phyloP scores from a whole-genome alignment of 2,888 invertebrate species.

The Aphidius colemani region DNA sequence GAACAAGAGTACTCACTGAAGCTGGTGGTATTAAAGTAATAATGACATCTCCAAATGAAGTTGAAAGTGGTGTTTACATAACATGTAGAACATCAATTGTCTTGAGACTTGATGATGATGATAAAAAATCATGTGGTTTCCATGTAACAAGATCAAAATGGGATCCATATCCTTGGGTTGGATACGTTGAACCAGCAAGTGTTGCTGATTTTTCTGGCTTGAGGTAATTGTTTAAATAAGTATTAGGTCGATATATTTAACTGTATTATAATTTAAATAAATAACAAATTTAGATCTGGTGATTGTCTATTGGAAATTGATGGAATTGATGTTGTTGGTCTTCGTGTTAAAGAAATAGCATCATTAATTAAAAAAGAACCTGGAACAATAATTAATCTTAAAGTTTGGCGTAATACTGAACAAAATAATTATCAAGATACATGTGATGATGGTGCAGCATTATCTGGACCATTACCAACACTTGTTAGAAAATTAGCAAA shows the following conservation, averaged over 20 bases:
- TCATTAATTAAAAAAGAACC: conserved; percentile 44
- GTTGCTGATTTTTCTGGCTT: conserved; percentile 70
- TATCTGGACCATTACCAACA: conserved; percentile 53
- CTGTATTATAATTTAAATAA: neutral
- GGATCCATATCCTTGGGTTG: conserved; percentile 84
- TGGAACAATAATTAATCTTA: conserved; percentile 40
- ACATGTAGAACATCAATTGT: conserved; percentile 32
- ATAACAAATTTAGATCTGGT: conserved; percentile 60
- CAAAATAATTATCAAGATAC: conserved; percentile 12
- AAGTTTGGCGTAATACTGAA: conserved; percentile 47
- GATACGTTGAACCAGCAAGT: conserved; percentile 68
- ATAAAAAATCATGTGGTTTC: conserved; percentile 67
- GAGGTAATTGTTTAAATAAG: conserved; percentile 54
- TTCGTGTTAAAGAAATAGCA: conserved; percentile 64
- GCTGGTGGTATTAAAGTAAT: conserved; percentile 43
- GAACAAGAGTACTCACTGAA: conserved; percentile 36
- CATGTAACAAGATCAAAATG: conserved; percentile 75
- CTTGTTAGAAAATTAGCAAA: conserved; percentile 50
- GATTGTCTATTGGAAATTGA: conserved; percentile 75
- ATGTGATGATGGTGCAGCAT: conserved; percentile 34
- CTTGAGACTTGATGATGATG: conserved; percentile 31
- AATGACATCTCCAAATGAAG: conserved; percentile 36
- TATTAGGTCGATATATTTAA: no score
- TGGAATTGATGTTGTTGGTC: conserved; percentile 64
- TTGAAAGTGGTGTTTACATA: conserved; percentile 3